Conservation (phyloP, 2,888 invertebrate genomes). For the Xestobium rufovillosum region DNA sequence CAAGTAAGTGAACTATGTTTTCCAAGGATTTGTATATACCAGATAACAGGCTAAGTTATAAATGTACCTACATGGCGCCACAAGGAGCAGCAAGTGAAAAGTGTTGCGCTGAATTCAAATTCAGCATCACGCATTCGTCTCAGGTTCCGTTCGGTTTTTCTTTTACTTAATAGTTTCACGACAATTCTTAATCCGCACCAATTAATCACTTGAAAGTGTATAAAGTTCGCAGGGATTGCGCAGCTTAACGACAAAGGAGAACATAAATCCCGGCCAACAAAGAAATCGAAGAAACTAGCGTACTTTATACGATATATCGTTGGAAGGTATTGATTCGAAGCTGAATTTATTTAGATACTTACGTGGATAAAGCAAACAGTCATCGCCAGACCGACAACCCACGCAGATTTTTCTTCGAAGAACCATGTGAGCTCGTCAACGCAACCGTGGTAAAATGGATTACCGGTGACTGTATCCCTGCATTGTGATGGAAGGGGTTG, state of each 20-base stretch:
- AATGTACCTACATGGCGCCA: too few relatives aligned
- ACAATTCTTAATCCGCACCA: slow-evolving; percentile 37
- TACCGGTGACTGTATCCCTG: slow-evolving; percentile 80
- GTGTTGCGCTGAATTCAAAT: slow-evolving; percentile 1
- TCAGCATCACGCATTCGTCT: too few relatives aligned
- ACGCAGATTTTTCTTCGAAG: slow-evolving; percentile 73
- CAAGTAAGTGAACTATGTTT: too few relatives aligned
- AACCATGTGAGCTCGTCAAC: slow-evolving; percentile 85
- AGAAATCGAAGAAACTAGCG: slow-evolving; percentile 28
- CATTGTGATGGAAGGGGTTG: slow-evolving; percentile 79
- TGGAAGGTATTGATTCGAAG: too few relatives aligned
- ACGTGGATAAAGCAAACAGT: slow-evolving; percentile 72
- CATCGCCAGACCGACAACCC: slow-evolving; percentile 75
- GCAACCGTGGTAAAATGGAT: slow-evolving; percentile 82
- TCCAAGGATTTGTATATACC: too few relatives aligned
- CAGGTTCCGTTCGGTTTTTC: slow-evolving; percentile 3
- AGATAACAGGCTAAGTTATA: too few relatives aligned
- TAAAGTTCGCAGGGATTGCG: slow-evolving; percentile 35
- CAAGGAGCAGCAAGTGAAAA: too few relatives aligned
- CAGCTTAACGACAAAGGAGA: slow-evolving; percentile 34
- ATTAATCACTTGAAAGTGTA: slow-evolving; percentile 36
- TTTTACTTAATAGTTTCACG: slow-evolving; percentile 27
- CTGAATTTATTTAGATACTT: slow-evolving; percentile 39
- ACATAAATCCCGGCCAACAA: slow-evolving; percentile 36
- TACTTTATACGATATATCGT: neutral